These are phyloP conservation scores for Hippoglossus stenolepis DNA, from an alignment of 2,113 vertebrate genomes.

Conservation along the genomic window DNA sequence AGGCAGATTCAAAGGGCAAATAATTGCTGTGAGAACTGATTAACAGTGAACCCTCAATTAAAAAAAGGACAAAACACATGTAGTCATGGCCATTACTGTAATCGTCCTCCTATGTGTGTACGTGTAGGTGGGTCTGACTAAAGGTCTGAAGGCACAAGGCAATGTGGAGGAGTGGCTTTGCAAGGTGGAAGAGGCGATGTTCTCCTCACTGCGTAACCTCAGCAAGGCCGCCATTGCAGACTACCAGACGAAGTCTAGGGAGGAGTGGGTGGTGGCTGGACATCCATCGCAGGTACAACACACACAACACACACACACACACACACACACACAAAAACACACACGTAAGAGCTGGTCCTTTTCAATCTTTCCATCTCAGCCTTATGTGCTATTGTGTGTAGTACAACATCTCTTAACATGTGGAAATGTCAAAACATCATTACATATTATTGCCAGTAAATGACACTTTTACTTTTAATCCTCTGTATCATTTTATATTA, in stretches of 20 bases:
- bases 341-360: no score
- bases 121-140: constrained; percentile 86
- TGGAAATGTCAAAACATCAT: no score
- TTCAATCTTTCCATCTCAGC: no score
- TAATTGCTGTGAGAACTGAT: neutral
- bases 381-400: no score
- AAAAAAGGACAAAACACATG: neutral
- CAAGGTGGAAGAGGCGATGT: constrained; percentile 90
- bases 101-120: constrained; percentile 46
- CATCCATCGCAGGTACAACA: constrained; percentile 85
- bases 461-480: no score
- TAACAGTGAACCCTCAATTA: neutral
- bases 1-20: neutral
- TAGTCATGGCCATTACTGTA: neutral
- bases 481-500: no score
- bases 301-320: constrained; percentile 17
- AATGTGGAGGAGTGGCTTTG: constrained; percentile 90
- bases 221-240: constrained; percentile 86
- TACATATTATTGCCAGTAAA: no score
- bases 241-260: constrained; percentile 82
- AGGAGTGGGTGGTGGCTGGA: constrained; percentile 85
- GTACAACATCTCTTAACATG: no score
- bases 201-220: constrained; percentile 82
- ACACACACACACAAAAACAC: no score
- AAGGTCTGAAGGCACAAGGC: constrained; percentile 87